Evolutionary conservation across 2,113 vertebrate species (phyloP).

Genomic region (Phalacrocorax aristotelis): DNA sequence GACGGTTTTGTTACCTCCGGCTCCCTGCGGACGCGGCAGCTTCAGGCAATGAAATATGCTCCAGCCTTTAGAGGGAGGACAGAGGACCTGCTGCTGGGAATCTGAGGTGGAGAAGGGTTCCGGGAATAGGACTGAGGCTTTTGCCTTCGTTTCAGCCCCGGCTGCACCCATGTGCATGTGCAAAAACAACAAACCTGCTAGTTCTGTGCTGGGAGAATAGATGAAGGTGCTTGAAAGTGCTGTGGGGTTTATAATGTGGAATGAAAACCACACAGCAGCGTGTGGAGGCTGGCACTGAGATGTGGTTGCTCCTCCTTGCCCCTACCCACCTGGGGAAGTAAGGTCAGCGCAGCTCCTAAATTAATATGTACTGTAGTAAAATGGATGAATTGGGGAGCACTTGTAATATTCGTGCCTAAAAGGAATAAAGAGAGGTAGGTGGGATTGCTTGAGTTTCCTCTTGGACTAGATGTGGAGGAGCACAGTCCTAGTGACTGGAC

Average conservation of each 20-base stretch:
- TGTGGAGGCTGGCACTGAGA: slow-evolving; percentile 7
- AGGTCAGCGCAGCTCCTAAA: neutral
- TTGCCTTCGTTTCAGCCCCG: neutral
- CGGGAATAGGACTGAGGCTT: slow-evolving; percentile 25
- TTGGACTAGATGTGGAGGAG: neutral
- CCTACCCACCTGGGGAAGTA: neutral
- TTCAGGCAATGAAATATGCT: slow-evolving; percentile 63
- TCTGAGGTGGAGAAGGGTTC: slow-evolving; percentile 2
- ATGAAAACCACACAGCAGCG: neutral
- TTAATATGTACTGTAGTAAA: neutral
- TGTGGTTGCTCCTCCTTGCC: neutral
- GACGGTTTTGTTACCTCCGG: slow-evolving; percentile 63
- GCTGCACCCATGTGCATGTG: neutral
- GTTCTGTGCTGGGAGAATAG: neutral
- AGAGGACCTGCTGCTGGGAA: slow-evolving; percentile 60
- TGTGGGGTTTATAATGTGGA: neutral
- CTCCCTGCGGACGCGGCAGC: slow-evolving; percentile 53
- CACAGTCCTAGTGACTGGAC: neutral
- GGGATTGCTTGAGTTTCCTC: neutral
- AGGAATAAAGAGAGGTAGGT: neutral
- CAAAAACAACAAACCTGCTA: neutral
- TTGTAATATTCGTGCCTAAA: neutral
- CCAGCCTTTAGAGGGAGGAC: slow-evolving; percentile 20
- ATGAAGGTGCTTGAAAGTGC: neutral
- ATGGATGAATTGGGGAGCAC: neutral